Percentiles rank a stretch among this genome's conserved stretches.
These are phyloP conservation scores for Macropis europaea DNA, from an alignment of 2,888 invertebrate genomes.

Conservation along the genomic window DNA sequence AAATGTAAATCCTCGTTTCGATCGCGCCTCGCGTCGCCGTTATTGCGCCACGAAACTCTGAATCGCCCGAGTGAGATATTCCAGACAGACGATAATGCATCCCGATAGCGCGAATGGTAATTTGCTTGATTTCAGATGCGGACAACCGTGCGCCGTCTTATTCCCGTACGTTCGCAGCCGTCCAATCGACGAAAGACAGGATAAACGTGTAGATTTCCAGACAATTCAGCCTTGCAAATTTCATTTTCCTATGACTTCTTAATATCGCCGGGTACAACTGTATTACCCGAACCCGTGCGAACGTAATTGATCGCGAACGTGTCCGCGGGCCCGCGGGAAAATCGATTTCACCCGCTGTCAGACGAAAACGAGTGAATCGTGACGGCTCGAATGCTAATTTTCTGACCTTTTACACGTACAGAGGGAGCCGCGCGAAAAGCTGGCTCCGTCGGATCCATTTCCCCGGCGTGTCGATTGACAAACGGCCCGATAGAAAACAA, in stretches of 20 bases:
- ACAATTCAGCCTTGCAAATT: conserved; percentile 18
- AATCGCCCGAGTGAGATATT: conserved; percentile 41
- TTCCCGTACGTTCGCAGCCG: conserved; percentile 8
- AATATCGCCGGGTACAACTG: conserved; percentile 29
- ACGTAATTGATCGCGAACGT: conserved; percentile 24
- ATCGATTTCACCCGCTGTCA: conserved; percentile 21
- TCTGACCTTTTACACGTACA: conserved; percentile 27
- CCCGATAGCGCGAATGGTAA: conserved; percentile 46
- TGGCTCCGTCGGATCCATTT: conserved; percentile 31
- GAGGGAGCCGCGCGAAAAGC: conserved; percentile 17
- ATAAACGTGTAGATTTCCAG: conserved; percentile 8
- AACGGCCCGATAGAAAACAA: conserved; percentile 50
- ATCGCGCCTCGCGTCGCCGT: conserved; percentile 10
- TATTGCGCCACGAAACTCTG: conserved; percentile 21
- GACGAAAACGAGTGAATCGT: conserved; percentile 32
- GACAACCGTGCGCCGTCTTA: not conserved
- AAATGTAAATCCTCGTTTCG: conserved; percentile 35
- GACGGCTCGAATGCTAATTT: conserved; percentile 35
- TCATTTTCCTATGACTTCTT: conserved; percentile 34
- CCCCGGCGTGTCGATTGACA: conserved; percentile 37
- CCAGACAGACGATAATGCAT: conserved; percentile 42
- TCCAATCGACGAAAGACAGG: conserved; percentile 29
- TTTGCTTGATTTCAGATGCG: conserved; percentile 40
- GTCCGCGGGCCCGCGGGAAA: not conserved
- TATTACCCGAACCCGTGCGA: not conserved